Evolutionary conservation across 2,797 vertebrate species (phyloP), one percentile per base, ranked within the genome.

Genomic region (Dryobates pubescens): DNA sequence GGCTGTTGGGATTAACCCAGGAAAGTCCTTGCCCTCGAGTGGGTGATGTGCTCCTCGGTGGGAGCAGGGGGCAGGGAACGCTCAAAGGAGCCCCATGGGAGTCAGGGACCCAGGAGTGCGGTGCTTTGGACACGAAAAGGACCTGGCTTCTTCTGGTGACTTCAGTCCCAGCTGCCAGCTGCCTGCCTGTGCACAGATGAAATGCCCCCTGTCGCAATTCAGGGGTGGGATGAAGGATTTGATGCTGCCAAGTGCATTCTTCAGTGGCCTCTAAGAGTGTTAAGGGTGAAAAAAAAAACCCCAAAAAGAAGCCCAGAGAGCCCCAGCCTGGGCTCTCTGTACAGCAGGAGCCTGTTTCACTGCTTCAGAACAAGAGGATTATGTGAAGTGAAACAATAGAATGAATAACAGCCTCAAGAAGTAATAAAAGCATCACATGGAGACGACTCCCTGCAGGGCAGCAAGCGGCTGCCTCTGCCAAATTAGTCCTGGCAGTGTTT

Each of bases 61-160:
- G 77, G 32, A 64, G 49, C 9, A 3, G 24, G n/a, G 32, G 75
- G 13, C n/a, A 91, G 75, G n/a, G 18, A 86, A 64, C 10, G 13
- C 34, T 81, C 51, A 23, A 13, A 94, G 65, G 58, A 22, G 6
- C 27, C 89, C 26, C 8, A 1, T 9, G 73, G 63, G 93, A 90
- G 23, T 8, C 67, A 70, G 53, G 58, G 29, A 20, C 67, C 38
- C n/a, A 1, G 69, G 86, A 86, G 81, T 82, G 77, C 23, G 7
- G 43, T 49, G 70, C 24, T 92, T 81, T 73, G 90, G 86, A 85
- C 84, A 94, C 90, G 74, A 94, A 94, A 95, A 69, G 61, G 74
- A 86, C 83, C 61, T 67, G 62, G 17, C 36, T 94, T 86, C 74
- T 95, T 59, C 69, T 92, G 73, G 63, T 88, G 69, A 59, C 63